Base-by-base conservation (phyloP, 2,797 vertebrate genomes). In the Rhynchonycteris naso region DNA sequence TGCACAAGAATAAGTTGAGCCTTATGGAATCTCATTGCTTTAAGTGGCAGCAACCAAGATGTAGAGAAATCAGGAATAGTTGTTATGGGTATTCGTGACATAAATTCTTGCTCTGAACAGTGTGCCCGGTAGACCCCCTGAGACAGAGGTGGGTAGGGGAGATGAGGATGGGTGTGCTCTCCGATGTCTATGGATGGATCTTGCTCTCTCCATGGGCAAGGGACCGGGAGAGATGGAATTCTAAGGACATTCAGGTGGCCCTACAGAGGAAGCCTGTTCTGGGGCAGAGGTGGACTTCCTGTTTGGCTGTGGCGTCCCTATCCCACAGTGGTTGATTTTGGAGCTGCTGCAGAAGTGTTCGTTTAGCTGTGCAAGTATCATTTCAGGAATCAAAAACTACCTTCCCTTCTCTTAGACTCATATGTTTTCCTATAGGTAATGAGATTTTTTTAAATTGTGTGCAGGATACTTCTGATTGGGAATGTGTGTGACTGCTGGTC, bases 131-230 rank as follows among this genome's bases (percentile, higher is more conserved):
- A 14, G 33, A 33, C 22, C 24, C 43, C 50, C 24, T 0, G 24
- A 35, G 33, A 56, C 5, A 6, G 65, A 47, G 61, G 33, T 18
- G 63, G 43, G 79, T 26, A 9, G 18, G 33, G 61, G 66, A 38
- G 24, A 1, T 8, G 33, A 56, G 2, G n/a, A 56, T 1, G 7
- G 8, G 21, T 0, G 0, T 54, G 2, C 15, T 8, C 38, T 30
- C n/a, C 12, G 28, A 19, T 84, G 2, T 76, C n/a, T 4, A 2
- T 30, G 35, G 68, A 2, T 30, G 35, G 68, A 56, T 18, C 66
- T 69, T 15, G 2, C 54, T 65, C 78, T 28, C 58, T 28, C 1
- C 2, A 22, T 11, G 21, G 24, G 12, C 2, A 28, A 33, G 58
- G 9, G 50, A 18, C 8, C 7, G 10, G 79, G 35, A 63, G 50